phyloP scores from a whole-genome alignment of 2,113 vertebrate genomes.

The Okapia johnstoni region DNA sequence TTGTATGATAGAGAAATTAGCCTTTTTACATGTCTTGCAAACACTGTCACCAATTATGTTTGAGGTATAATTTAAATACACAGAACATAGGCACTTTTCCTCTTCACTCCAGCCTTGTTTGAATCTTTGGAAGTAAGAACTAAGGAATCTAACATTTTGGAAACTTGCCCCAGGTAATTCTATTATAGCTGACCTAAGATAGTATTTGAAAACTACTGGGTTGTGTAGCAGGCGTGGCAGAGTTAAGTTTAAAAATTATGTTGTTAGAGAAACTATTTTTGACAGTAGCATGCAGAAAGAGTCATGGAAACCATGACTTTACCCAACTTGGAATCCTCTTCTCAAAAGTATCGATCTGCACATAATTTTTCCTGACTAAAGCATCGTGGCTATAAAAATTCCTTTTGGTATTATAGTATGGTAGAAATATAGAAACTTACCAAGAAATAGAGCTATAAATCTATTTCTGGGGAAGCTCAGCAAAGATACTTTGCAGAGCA shows the following conservation, averaged over 20 bases:
- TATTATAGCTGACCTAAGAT: neutral
- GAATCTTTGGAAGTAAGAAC: neutral
- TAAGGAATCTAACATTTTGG: neutral
- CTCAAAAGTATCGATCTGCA: constrained; percentile 43
- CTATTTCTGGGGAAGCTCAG: constrained; percentile 38
- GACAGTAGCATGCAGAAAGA: neutral
- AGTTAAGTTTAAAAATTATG: neutral
- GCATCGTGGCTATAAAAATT: constrained; percentile 39
- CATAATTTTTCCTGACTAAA: constrained; percentile 61
- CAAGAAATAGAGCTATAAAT: constrained; percentile 46
- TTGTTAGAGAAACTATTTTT: constrained; percentile 20
- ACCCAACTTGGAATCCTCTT: constrained; percentile 23
- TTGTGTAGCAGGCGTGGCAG: neutral
- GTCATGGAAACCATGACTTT: constrained; percentile 38
- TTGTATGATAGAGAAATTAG: neutral
- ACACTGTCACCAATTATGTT: neutral
- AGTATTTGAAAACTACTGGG: neutral
- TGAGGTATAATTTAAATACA: neutral
- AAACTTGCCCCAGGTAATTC: neutral
- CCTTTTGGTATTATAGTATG: neutral
- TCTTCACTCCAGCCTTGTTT: neutral
- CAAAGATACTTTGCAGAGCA: constrained; percentile 19
- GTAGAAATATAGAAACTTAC: constrained; percentile 57
- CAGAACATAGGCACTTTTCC: neutral
- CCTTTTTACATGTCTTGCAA: neutral